These are phyloP conservation scores for Planococcus citri DNA, from an alignment of 1,140 invertebrate genomes.

Conservation along the genomic window DNA sequence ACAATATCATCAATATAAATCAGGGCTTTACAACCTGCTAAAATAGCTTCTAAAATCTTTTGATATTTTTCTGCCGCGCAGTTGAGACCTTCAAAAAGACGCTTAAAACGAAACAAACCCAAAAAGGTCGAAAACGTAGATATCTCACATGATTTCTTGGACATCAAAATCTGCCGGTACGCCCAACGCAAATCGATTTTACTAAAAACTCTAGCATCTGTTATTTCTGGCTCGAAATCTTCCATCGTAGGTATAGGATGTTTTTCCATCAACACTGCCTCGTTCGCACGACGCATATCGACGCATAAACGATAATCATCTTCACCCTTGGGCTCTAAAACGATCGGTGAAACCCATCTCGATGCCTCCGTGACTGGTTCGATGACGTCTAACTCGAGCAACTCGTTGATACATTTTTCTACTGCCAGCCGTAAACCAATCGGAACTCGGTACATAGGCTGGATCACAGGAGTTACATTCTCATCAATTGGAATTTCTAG, in stretches of 20 bases:
- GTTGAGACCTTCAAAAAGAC: background rate
- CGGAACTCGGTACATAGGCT: background rate
- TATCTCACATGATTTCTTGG: background rate
- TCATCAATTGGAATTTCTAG: background rate
- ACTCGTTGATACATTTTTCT: background rate
- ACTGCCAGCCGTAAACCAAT: background rate
- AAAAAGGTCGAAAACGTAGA: background rate
- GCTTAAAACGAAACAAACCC: background rate
- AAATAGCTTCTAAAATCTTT: background rate
- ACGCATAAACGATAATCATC: background rate
- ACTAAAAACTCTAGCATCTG: background rate
- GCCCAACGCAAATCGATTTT: background rate
- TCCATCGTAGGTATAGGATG: background rate
- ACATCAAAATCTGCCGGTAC: background rate
- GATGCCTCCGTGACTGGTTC: background rate
- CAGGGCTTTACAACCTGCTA: background rate
- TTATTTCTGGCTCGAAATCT: background rate
- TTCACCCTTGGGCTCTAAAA: background rate
- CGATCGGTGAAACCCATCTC: background rate
- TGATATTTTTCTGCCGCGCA: background rate
- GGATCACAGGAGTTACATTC: background rate
- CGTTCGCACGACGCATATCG: background rate
- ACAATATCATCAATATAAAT: background rate
- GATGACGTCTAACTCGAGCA: background rate
- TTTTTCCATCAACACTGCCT: background rate